Conservation (phyloP, 1,140 invertebrate genomes). For the Procambarus virginalis region DNA sequence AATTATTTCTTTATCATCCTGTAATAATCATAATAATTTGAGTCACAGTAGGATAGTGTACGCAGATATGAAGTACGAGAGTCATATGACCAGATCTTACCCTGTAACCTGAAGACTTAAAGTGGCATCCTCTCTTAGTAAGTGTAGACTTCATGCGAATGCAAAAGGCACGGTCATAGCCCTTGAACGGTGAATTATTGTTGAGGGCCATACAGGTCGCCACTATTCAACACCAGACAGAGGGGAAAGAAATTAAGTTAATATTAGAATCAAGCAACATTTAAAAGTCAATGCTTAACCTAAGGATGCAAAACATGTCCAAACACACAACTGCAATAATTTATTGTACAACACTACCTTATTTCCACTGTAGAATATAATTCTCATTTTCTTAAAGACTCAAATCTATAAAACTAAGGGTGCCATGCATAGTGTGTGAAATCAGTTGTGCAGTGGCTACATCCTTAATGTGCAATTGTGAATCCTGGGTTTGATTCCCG, state of each 20-base stretch:
- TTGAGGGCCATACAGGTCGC: constrained; percentile 89
- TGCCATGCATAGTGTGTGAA: too few relatives aligned
- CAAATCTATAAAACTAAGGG: too few relatives aligned
- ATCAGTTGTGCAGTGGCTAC: too few relatives aligned
- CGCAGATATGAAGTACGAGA: too few relatives aligned
- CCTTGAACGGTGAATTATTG: constrained; percentile 85
- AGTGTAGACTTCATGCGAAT: constrained; percentile 98
- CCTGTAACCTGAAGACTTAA: constrained; percentile 97
- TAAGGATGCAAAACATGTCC: background rate
- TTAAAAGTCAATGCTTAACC: background rate
- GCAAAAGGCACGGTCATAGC: constrained; percentile 94
- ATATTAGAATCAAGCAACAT: background rate
- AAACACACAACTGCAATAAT: background rate
- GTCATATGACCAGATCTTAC: constrained; percentile 79
- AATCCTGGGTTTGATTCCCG: too few relatives aligned
- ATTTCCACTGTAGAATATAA: too few relatives aligned
- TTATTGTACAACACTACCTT: too few relatives aligned
- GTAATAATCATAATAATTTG: too few relatives aligned
- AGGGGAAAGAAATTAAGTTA: background rate
- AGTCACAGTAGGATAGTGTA: too few relatives aligned
- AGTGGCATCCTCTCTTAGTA: constrained; percentile 97
- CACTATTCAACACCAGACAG: constrained; percentile 77
- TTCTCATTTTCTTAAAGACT: too few relatives aligned
- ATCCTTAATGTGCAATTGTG: too few relatives aligned
- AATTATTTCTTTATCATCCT: too few relatives aligned